A percentile compares a stretch with the other conserved stretches of the same genome.
phyloP scores from a whole-genome alignment of 2,888 invertebrate genomes.

The Conchocele bisecta region DNA sequence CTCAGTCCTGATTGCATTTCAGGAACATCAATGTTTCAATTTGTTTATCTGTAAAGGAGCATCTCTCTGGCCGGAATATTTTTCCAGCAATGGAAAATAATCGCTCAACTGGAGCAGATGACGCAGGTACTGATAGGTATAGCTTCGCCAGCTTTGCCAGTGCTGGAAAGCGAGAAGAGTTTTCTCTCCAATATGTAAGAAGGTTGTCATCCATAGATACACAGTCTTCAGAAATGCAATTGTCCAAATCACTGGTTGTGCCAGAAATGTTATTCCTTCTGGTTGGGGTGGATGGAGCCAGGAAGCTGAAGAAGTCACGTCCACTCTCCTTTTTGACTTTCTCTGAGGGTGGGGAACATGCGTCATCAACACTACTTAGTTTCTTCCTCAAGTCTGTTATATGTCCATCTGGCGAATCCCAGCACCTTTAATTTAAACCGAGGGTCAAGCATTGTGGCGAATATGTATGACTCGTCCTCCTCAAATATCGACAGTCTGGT shows the following conservation, averaged over 20 bases:
- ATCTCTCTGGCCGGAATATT: conserved; percentile 20
- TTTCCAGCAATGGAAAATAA: conserved; percentile 23
- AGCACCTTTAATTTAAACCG: too few relatives aligned
- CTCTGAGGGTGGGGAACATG: not conserved
- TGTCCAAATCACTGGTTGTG: conserved; percentile 2
- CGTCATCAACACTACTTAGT: not conserved
- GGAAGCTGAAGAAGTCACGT: not conserved
- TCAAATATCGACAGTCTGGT: conserved; percentile 7
- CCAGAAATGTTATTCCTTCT: too few relatives aligned
- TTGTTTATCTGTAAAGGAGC: too few relatives aligned
- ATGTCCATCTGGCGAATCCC: too few relatives aligned
- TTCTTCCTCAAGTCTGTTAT: too few relatives aligned
- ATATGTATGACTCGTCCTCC: conserved; percentile 16
- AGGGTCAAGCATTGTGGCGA: conserved; percentile 24
- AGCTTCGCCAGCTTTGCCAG: too few relatives aligned
- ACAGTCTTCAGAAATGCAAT: conserved; percentile 1
- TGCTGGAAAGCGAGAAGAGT: conserved; percentile 4
- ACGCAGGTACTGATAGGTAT: too few relatives aligned
- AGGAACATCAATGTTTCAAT: too few relatives aligned
- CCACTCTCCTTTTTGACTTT: too few relatives aligned
- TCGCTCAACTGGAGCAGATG: conserved; percentile 28
- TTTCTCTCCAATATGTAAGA: conserved; percentile 4
- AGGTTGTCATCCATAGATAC: not conserved
- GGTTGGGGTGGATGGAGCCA: too few relatives aligned
- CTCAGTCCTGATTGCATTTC: too few relatives aligned